Base-by-base conservation (phyloP, 2,113 vertebrate species). In the Menura novaehollandiae region DNA sequence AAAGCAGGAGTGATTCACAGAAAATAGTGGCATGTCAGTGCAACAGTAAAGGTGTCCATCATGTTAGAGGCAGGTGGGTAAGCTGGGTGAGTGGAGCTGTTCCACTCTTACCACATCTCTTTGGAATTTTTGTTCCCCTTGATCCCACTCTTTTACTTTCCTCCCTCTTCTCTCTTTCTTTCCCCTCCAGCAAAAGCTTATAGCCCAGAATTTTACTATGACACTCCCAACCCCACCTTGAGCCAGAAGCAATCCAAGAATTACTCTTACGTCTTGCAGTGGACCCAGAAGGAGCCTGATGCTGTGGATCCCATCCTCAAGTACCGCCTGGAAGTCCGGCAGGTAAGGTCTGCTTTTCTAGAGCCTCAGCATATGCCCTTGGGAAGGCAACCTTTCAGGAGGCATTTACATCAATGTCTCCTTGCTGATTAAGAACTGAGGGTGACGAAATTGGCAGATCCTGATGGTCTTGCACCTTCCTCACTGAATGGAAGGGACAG, bases 201-300 rank as follows among this genome's bases (percentile, higher is more conserved):
- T 96, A 98, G 98, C 87, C 99, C 99, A n/a, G 99, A 99, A 95
- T 99, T 99, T 98, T 99, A 99, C 98, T 99, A 98, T 73, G 99
- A 99, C 97, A 99, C 99, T 77, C 99, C 99, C 51, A 99, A 99
- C 96, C 99, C 99, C 77, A 99, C 99, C 83, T 97, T 99, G 85
- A 99, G 98, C 95, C 97, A 98, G 96, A 99, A 98, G 97, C 98
- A 98, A 94, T 99, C 98, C 95, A 98, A 98, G 98, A 99, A 99
- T 98, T 99, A 99, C 96, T 99, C 99, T 78, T 99, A 99, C 95
- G 85, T 98, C 96, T 98, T 99, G 93, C 99, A 99, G 98, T 99
- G 99, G 99, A 99, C 99, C 1, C 99, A 99, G 98, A 99, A 95
- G 95, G 99, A 99, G n/a, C 99, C 99, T 0, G 97, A 98, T 3